Evolutionary conservation across 2,797 vertebrate species (phyloP).

Genomic region (Anisognathus igniventris): DNA sequence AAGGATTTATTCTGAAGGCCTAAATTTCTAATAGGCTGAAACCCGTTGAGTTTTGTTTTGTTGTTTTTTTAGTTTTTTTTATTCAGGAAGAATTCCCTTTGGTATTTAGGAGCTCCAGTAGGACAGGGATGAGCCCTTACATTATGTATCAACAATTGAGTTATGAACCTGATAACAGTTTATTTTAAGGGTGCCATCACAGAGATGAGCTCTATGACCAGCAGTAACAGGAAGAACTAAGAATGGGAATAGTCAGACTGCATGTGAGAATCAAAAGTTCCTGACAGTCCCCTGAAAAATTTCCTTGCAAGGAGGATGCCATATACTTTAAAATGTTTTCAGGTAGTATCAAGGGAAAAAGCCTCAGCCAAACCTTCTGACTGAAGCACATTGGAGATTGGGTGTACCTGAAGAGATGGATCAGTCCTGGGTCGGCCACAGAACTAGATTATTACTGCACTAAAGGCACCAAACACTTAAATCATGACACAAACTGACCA

Average conservation of each 20-base stretch:
- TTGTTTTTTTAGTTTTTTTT: neutral
- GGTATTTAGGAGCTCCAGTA: neutral
- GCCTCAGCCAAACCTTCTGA: neutral
- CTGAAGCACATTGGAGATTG: neutral
- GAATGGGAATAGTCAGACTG: neutral
- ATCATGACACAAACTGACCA: neutral
- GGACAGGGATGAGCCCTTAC: neutral
- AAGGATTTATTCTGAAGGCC: neutral
- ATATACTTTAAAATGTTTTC: neutral
- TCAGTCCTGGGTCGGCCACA: neutral
- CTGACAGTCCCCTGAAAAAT: neutral
- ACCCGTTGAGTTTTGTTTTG: neutral
- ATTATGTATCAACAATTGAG: neutral
- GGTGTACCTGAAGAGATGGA: neutral
- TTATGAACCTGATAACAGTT: neutral
- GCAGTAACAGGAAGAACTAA: neutral
- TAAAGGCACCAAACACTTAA: neutral
- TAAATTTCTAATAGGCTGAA: neutral
- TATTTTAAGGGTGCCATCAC: neutral
- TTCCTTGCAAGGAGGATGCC: neutral
- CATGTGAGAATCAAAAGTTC: neutral
- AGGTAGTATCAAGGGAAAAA: neutral
- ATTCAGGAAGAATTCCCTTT: neutral
- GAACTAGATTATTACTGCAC: neutral
- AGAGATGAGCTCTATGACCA: neutral